A percentile compares a stretch with the other conserved stretches of the same genome.
Conservation (phyloP, 1,140 invertebrate genomes). For the Sitophilus oryzae region DNA sequence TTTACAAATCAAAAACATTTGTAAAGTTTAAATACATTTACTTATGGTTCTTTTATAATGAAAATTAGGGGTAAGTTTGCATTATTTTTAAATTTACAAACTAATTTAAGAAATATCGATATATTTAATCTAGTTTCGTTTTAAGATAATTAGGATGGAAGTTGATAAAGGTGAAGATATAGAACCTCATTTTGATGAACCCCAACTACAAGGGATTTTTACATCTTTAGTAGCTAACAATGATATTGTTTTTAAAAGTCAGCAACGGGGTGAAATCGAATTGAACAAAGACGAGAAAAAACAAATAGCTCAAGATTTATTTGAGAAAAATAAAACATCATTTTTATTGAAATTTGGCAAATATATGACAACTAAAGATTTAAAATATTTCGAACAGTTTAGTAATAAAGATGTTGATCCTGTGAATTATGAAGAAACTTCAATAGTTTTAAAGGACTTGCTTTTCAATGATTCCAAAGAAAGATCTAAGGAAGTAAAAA, state of each 20-base stretch:
- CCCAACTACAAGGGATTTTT: slow-evolving; percentile 11
- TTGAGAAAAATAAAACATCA: slow-evolving; percentile 55
- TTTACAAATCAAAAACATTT: no score
- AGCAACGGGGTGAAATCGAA: slow-evolving; percentile 72
- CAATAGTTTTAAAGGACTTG: slow-evolving; percentile 55
- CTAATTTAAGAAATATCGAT: no score
- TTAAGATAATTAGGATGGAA: no score
- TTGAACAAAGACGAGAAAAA: slow-evolving; percentile 62
- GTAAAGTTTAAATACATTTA: no score
- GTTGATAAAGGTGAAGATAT: no score
- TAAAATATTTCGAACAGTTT: slow-evolving; percentile 58
- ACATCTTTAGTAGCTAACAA: slow-evolving; percentile 28
- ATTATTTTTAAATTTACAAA: no score
- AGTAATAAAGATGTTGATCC: slow-evolving; percentile 37
- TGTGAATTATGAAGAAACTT: slow-evolving; percentile 51
- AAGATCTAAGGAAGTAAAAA: slow-evolving; percentile 59
- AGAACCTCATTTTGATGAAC: no score
- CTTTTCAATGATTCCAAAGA: slow-evolving; percentile 51
- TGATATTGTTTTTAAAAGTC: slow-evolving; percentile 43
- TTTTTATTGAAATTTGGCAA: slow-evolving; percentile 76
- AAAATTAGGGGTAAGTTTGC: no score
- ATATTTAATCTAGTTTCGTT: no score
- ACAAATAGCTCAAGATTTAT: slow-evolving; percentile 59
- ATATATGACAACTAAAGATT: slow-evolving; percentile 59
- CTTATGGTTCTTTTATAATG: no score